Percentiles rank a stretch among this genome's conserved stretches.
These are phyloP conservation scores for Esox masquinongy DNA, from an alignment of 2,797 vertebrate genomes.

Conservation along the genomic window DNA sequence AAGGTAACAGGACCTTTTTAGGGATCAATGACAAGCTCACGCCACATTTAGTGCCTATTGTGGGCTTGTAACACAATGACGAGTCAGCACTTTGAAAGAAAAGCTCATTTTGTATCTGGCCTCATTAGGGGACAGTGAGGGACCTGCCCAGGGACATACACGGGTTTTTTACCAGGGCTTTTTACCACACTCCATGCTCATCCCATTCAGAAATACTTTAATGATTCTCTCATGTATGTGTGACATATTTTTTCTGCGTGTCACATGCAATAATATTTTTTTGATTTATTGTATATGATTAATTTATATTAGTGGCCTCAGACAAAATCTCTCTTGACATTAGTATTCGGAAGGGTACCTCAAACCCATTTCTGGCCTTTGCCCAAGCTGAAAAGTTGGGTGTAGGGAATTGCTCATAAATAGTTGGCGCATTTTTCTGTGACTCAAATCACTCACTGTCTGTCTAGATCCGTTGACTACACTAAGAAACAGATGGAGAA, in stretches of 20 bases:
- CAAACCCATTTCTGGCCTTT: too few species aligned
- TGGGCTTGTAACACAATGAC: conserved; percentile 44
- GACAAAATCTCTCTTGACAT: neutral
- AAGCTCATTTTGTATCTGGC: conserved; percentile 68
- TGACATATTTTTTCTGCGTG: neutral
- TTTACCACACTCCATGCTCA: conserved; percentile 43
- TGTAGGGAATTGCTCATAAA: too few species aligned
- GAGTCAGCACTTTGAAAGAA: conserved; percentile 62
- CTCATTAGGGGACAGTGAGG: conserved; percentile 26
- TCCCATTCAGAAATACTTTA: conserved; percentile 19
- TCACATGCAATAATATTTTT: conserved; percentile 11
- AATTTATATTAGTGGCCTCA: neutral
- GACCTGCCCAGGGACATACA: conserved; percentile 45
- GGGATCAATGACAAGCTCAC: conserved; percentile 63
- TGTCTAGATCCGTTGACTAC: too few species aligned
- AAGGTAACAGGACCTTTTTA: conserved; percentile 51
- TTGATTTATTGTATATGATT: neutral
- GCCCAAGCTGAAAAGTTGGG: too few species aligned
- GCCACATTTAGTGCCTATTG: conserved; percentile 59
- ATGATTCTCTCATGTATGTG: conserved; percentile 1
- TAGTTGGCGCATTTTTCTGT: too few species aligned
- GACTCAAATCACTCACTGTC: too few species aligned
- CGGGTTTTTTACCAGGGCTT: too few species aligned
- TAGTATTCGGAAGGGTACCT: neutral
- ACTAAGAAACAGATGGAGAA: too few species aligned